Evolutionary conservation across 2,797 vertebrate species (phyloP).

Genomic region (Ataeniobius toweri): DNA sequence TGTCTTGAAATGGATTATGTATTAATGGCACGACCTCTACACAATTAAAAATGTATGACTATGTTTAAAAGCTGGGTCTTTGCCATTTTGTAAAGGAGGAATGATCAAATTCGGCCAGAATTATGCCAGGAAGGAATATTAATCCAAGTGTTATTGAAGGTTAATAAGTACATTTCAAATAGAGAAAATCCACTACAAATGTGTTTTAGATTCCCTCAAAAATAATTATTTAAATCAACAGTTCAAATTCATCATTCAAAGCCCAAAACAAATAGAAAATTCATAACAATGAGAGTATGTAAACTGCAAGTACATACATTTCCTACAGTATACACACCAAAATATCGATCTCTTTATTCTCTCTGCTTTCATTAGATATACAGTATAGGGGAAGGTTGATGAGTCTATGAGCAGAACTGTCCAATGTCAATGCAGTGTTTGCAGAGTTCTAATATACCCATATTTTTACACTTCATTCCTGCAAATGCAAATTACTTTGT

Average conservation of each 20-base stretch:
- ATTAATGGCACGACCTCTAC: neutral
- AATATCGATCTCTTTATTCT: neutral
- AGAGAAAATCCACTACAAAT: neutral
- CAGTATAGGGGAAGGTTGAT: neutral
- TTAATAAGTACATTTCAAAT: conserved; percentile 2
- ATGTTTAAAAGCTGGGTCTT: neutral
- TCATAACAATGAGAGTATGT: neutral
- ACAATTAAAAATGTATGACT: neutral
- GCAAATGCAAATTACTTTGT: neutral
- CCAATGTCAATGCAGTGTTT: neutral
- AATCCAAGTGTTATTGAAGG: neutral
- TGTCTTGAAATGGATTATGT: neutral
- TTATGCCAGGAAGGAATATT: neutral
- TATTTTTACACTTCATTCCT: neutral
- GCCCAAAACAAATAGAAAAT: neutral
- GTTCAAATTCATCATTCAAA: neutral
- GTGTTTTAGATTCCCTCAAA: no score
- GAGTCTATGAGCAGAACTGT: neutral
- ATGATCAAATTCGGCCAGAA: neutral
- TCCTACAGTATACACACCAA: neutral
- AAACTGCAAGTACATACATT: neutral
- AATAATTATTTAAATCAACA: neutral
- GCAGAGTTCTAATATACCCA: neutral
- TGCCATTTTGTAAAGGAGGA: neutral
- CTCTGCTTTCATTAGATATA: neutral